Base-by-base conservation (phyloP, 1,140 invertebrate genomes). In the Heliconius melpomene region DNA sequence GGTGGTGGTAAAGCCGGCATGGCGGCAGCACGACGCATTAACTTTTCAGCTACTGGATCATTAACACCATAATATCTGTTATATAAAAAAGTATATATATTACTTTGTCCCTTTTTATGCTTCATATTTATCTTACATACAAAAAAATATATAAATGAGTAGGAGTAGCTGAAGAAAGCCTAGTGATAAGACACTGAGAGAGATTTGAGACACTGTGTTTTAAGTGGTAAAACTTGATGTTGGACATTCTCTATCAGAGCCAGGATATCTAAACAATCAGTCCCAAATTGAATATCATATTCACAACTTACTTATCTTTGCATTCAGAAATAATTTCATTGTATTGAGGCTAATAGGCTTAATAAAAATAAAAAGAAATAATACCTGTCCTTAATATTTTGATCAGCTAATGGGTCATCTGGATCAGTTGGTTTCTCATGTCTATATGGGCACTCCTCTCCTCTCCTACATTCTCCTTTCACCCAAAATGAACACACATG, bases 401-500 rank as follows among this genome's bases (percentile, higher is more conserved):
- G 99, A 95, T 99, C 98, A 20, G 98, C 98, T 5, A 99, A 93
- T 11, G 99, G 99, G 95, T 99, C 99, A 95, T 99, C 99, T 1
- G 99, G 99, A 95, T 99, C 99, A 26, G 98, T 99, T 3, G 99
- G 99, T 89, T 99, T 99, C 91, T 99, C 99, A 90, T 99, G 99
- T 29, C 99, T 96, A 92, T 99, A 99, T 0, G 99, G 99, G 95
- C 99, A 99, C 91, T 99, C 99, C 95, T 99, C 99, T 20, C 99
- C 99, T 93, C 99, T 95, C 89, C 99, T 97, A 93, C 99, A 99
- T 94, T 99, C 99, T 1, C 99, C 99, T 95, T 99, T 99, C 1
- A 99, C 99, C 98, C 99, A 99, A 93, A 99, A 99, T 1, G 99
- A 99, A 94, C 99, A 99, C 71, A 99, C 99, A 93, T 99, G 99